These are phyloP conservation scores for Pachyramphus minor DNA, from an alignment of 2,113 vertebrate species.

Conservation along the genomic window DNA sequence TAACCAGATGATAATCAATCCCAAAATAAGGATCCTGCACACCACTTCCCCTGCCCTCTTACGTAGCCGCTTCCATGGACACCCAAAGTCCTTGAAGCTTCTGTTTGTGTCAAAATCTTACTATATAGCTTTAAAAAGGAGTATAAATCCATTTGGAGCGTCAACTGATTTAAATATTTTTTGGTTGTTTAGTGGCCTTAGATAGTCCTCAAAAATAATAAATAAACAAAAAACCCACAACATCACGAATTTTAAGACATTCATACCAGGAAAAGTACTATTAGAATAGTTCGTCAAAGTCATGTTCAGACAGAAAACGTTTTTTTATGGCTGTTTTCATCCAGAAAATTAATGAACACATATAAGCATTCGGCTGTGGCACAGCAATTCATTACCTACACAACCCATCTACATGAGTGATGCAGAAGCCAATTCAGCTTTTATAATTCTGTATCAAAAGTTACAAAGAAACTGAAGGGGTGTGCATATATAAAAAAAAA, in stretches of 20 bases:
- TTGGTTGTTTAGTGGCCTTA: background rate
- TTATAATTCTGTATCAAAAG: background rate
- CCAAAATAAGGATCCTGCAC: background rate
- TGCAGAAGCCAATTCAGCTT: background rate
- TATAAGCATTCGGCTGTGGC: background rate
- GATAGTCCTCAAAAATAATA: background rate
- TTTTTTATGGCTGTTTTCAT: background rate
- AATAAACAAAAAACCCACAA: background rate
- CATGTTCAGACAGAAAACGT: background rate
- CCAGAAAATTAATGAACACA: background rate
- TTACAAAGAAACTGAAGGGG: background rate
- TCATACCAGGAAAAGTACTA: background rate
- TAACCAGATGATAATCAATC: background rate
- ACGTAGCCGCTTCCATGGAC: background rate
- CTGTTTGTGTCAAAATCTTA: background rate
- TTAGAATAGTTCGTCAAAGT: conserved; percentile 7
- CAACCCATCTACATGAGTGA: background rate
- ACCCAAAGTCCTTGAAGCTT: background rate
- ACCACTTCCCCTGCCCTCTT: background rate
- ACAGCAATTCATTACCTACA: background rate
- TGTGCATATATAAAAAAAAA: background rate
- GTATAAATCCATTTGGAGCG: background rate
- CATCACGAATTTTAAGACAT: background rate
- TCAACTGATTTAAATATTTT: background rate
- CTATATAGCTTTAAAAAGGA: background rate